These are phyloP conservation scores for Hormiphora californensis DNA, from an alignment of 37 sponge, comb jelly and placozoan species.

Conservation along the genomic window DNA sequence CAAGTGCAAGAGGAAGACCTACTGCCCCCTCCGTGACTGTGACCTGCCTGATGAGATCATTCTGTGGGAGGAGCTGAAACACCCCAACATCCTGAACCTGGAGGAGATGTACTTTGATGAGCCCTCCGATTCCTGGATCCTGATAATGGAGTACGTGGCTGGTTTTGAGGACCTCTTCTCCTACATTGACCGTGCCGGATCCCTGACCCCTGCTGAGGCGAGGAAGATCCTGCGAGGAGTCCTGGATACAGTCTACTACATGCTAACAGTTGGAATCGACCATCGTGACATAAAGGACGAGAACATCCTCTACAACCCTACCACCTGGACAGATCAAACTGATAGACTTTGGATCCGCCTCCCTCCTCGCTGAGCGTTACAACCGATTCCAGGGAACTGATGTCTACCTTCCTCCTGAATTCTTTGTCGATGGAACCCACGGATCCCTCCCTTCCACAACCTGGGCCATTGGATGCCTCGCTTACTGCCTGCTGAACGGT, in stretches of 20 bases:
- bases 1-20: neutral
- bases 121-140: constrained; percentile 1
- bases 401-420: constrained; percentile 21
- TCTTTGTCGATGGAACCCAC: neutral
- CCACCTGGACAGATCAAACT: neutral
- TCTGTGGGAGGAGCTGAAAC: neutral
- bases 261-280: constrained; percentile 9
- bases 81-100: constrained; percentile 5
- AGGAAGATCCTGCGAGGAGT: neutral
- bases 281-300: constrained; percentile 54
- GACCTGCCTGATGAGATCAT: constrained; percentile 6
- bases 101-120: constrained; percentile 24
- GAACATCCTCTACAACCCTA: constrained; percentile 18
- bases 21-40: neutral
- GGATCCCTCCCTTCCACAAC: neutral
- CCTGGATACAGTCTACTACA: constrained; percentile 17
- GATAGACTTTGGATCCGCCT: constrained; percentile 48
- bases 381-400: neutral
- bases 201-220: neutral
- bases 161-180: constrained; percentile 9
- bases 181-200: neutral
- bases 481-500: constrained; percentile 40
- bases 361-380: neutral
- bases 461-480: constrained; percentile 38
- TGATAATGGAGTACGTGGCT: constrained; percentile 44